Percentiles rank a stretch among this genome's conserved stretches.
Conservation (phyloP, 2,797 vertebrate genomes). For the Selene dorsalis region DNA sequence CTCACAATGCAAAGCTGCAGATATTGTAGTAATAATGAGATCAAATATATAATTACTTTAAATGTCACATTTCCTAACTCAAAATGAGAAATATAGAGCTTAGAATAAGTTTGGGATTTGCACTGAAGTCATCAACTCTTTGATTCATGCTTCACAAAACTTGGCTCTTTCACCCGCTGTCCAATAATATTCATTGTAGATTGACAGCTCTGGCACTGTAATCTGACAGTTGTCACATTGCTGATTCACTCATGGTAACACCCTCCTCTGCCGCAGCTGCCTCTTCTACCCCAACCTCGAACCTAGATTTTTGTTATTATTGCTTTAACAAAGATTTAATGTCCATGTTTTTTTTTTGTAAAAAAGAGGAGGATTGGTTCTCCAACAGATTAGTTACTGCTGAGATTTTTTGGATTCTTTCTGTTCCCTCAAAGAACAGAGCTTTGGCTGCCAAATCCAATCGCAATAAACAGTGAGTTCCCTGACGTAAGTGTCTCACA, state of each 20-base stretch:
- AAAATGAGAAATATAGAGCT: not conserved
- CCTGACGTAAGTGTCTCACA: conserved; percentile 2
- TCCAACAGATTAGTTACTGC: not conserved
- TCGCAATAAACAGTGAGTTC: conserved; percentile 2
- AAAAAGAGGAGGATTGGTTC: not conserved
- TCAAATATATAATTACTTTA: not conserved
- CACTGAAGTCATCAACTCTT: not conserved
- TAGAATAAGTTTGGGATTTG: not conserved
- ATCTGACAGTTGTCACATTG: not conserved
- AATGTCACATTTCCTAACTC: not conserved
- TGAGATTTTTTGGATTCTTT: conserved; percentile 3
- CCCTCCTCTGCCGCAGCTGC: not conserved
- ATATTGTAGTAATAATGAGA: not conserved
- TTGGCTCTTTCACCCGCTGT: not conserved
- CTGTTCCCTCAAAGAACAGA: not conserved
- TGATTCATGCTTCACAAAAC: not conserved
- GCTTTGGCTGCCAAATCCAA: not conserved
- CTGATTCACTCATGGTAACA: not conserved
- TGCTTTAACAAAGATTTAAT: conserved; percentile 3
- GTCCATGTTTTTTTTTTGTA: not conserved
- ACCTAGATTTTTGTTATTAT: not conserved
- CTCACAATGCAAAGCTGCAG: conserved; percentile 5
- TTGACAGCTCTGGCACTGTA: not conserved
- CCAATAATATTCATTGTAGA: not conserved
- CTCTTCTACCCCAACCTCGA: not conserved